Evolutionary conservation across 2,797 vertebrate species (phyloP), one percentile per base, ranked within the genome.

Genomic region (Chiropotes sagulatus): DNA sequence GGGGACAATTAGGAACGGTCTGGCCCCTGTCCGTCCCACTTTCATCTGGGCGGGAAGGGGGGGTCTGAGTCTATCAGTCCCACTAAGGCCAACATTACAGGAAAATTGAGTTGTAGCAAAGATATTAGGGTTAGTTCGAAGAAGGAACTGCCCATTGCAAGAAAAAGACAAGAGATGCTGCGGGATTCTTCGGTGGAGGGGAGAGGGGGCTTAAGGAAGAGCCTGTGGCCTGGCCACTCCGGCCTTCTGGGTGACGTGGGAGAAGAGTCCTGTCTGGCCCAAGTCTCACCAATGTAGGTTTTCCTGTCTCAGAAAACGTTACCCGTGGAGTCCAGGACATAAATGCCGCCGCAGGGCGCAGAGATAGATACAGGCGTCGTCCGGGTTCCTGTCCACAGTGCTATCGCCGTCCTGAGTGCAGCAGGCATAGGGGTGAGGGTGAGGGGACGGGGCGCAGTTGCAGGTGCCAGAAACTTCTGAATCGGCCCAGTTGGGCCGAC

Each of bases 301-400:
- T 24, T 98, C 44, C 99, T 98, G 80, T 99, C 99, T 93, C 97
- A 98, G 98, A 99, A 99, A 98, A 98, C 98, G 97, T 99, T 99
- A 64, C 98, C 98, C 3, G 76, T 84, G 92, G 96, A 97, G 6
- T 95, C 93, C 19, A 46, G 44, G 8, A 96, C 33, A 46, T 96
- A 98, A 36, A 90, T 95, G 33, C 81, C 96, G 7, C 97, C 76
- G 36, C 95, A 94, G 33, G 98, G 97, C n/a, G 97, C 44, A 24
- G 97, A 52, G 17, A 19, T 7, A 97, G 84, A 98, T 88, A 11
- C 97, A 94, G 96, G 98, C 97, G 1, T 78, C 93, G 1, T 95
- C 96, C 0, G 0, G 73, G 17, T 96, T 72, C 30, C 97, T 92
- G 7, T 98, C 98, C 26, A 22, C 2, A 0, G 46, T 0, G 0